Percentiles rank a stretch among this genome's conserved stretches.
Conservation (phyloP, 2,113 vertebrate species). For the Herpetotheres cachinnans region DNA sequence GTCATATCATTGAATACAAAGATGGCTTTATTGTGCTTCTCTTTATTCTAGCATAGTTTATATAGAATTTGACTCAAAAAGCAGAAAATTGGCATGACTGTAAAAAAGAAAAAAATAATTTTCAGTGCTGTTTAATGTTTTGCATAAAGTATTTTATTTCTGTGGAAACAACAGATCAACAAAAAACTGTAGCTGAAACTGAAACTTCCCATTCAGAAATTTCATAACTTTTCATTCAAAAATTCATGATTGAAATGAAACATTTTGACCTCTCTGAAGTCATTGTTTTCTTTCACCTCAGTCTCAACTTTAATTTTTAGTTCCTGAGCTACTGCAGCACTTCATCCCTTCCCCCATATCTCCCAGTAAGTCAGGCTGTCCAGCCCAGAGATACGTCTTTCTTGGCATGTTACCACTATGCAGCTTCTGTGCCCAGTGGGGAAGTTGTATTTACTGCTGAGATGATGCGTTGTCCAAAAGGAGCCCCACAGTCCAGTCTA, state of each 20-base stretch:
- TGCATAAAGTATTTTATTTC: not conserved
- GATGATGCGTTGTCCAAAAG: not conserved
- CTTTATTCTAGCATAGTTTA: not conserved
- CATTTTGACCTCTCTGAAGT: not conserved
- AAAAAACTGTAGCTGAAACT: not conserved
- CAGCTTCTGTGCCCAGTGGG: not conserved
- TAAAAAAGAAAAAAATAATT: not conserved
- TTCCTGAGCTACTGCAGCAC: not conserved
- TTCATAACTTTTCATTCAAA: not conserved
- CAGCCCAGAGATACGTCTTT: not conserved
- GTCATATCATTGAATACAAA: not conserved
- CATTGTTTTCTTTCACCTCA: not conserved
- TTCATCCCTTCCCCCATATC: not conserved
- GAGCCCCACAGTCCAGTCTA: not conserved
- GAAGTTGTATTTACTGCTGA: not conserved
- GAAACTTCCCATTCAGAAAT: not conserved
- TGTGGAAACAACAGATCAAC: not conserved
- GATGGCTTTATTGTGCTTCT: not conserved
- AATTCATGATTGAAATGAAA: not conserved
- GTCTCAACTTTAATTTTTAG: not conserved
- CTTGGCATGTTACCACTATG: not conserved
- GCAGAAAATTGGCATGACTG: not conserved
- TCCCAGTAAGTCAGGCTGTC: not conserved
- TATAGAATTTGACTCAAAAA: not conserved
- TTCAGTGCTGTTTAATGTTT: not conserved